phyloP scores from a whole-genome alignment of 2,888 invertebrate genomes.

The Mesodorylaimus sp. region DNA sequence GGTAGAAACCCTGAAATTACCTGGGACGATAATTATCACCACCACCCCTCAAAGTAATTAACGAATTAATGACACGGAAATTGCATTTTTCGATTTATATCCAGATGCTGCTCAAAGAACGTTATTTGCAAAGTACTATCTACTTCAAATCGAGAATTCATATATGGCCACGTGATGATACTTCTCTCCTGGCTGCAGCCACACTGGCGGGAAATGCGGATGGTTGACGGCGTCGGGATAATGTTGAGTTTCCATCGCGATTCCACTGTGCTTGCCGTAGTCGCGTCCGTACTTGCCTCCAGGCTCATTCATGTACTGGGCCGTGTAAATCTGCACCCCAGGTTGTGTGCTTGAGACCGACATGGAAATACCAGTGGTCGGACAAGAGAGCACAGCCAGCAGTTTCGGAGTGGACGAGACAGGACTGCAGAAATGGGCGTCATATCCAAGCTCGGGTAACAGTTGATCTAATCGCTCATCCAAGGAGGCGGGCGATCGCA shows the following conservation, averaged over 20 bases:
- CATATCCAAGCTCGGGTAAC: conserved; percentile 53
- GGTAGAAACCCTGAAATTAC: too few species aligned
- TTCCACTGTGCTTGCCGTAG: conserved; percentile 57
- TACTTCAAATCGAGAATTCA: too few species aligned
- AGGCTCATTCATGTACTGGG: conserved; percentile 44
- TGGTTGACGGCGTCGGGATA: conserved; percentile 60
- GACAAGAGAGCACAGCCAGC: conserved; percentile 24
- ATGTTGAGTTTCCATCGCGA: conserved; percentile 77
- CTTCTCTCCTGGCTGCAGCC: too few species aligned
- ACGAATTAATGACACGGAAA: too few species aligned
- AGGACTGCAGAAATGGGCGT: conserved; percentile 57
- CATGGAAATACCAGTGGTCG: conserved; percentile 46
- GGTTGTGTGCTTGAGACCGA: conserved; percentile 70
- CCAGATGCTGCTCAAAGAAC: too few species aligned
- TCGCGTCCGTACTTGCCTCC: conserved; percentile 49
- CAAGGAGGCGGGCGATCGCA: conserved; percentile 47
- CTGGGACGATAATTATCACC: too few species aligned
- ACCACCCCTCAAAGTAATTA: too few species aligned
- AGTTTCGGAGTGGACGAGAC: neutral
- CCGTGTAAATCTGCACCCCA: conserved; percentile 73
- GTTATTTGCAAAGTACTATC: too few species aligned
- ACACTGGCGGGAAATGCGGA: too few species aligned
- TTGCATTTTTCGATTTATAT: too few species aligned
- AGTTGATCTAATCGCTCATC: conserved; percentile 47
- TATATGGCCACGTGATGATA: too few species aligned